phyloP scores from a whole-genome alignment of 2,888 invertebrate species.

The Phyllotreta cruciferae region DNA sequence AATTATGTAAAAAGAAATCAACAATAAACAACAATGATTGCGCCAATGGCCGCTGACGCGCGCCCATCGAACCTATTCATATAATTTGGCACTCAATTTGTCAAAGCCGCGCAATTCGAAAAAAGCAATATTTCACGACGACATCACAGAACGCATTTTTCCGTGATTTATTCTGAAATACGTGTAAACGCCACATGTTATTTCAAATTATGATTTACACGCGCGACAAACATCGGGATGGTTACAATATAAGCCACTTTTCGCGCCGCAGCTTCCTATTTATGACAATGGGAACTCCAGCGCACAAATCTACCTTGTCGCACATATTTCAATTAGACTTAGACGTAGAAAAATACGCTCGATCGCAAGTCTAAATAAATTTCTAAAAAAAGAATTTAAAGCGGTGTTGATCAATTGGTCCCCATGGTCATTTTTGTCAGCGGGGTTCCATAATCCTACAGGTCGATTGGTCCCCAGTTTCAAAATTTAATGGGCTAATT shows the following conservation, averaged over 20 bases:
- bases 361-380: background rate
- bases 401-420: no score
- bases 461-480: no score
- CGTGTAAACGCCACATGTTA: constrained; percentile 43
- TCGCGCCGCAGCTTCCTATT: constrained; percentile 10
- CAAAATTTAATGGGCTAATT: no score
- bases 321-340: constrained; percentile 36
- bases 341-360: constrained; percentile 20
- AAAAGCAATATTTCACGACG: constrained; percentile 43
- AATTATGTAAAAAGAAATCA: constrained; percentile 6
- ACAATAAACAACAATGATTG: background rate
- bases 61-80: constrained; percentile 28
- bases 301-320: constrained; percentile 31
- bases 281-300: constrained; percentile 19
- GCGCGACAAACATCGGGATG: constrained; percentile 30
- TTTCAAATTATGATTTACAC: constrained; percentile 44
- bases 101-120: constrained; percentile 39
- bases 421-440: no score
- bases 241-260: constrained; percentile 37
- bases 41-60: background rate
- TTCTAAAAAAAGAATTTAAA: no score
- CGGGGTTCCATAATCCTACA: no score
- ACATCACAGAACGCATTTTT: constrained; percentile 41
- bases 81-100: constrained; percentile 43
- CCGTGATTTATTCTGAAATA: constrained; percentile 44